A percentile compares a stretch with the other conserved stretches of the same genome.
These are phyloP conservation scores for Chloebia gouldiae DNA, from an alignment of 2,113 vertebrate genomes.

Conservation along the genomic window DNA sequence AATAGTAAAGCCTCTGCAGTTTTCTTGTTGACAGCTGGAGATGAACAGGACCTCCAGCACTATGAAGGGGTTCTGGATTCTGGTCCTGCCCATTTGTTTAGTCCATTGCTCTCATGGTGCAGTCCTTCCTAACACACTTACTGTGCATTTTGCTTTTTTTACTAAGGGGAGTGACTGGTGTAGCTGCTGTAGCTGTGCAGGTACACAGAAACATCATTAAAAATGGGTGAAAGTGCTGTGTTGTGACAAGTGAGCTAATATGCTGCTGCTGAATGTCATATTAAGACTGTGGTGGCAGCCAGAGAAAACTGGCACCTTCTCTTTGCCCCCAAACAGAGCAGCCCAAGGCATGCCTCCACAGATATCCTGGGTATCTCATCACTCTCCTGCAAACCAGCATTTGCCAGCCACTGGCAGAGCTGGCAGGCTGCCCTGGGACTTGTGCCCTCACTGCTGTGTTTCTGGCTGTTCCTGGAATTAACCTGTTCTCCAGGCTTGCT, in stretches of 20 bases:
- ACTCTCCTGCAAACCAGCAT: neutral
- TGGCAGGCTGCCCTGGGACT: neutral
- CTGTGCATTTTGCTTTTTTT: neutral
- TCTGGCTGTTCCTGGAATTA: neutral
- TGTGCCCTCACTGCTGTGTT: accelerated
- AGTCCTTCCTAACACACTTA: neutral
- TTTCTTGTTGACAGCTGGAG: neutral
- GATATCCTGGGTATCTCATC: neutral
- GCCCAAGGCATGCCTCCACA: accelerated
- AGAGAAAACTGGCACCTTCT: neutral
- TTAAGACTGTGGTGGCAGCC: neutral
- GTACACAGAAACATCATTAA: neutral
- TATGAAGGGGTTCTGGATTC: neutral
- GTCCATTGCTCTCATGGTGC: neutral
- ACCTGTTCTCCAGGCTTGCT: neutral
- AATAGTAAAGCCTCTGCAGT: neutral
- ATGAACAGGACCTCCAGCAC: neutral
- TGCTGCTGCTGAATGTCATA: accelerated
- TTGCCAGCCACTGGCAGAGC: neutral
- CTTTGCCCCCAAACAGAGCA: neutral
- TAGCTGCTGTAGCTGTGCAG: neutral
- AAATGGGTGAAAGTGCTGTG: neutral
- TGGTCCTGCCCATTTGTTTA: neutral
- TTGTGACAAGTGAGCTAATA: neutral
- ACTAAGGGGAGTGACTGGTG: neutral